Base-by-base conservation (phyloP, 2,113 vertebrate species). In the Tinamus guttatus region DNA sequence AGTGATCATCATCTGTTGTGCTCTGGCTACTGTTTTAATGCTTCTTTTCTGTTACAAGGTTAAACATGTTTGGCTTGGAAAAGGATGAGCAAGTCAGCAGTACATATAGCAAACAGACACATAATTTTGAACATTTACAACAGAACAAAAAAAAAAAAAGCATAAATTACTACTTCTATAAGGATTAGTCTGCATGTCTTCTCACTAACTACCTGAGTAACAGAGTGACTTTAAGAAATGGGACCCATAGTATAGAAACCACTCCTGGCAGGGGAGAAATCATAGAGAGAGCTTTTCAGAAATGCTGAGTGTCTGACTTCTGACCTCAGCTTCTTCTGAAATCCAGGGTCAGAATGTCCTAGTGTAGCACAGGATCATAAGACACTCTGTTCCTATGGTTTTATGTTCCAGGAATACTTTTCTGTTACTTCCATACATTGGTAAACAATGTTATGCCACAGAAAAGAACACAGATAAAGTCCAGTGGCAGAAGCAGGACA, bases 261-360 rank as follows among this genome's bases (percentile, higher is more conserved):
- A 47, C 34, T 47, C 36, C 36, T 52, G 38, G 36, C 52, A 92
- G 73, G 69, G 34, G 68, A 74, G 51, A 81, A 81, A 74, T 67
- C 2, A 40, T 9, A 52, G 54, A 75, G 51, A 45, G 30, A 79
- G 9, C 9, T 79, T 65, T 78, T 65, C 34, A 62, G 62, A 89
- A 76, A 36, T 4, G 1, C 24, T 4, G 15, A 64, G 15, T n/a
- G 32, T 63, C 54, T 43, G 54, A 87, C 43, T 85, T 81, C 32
- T 54, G 63, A 89, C 67, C 51, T 89, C 40, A 75, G 58, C 77
- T 82, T 45, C 85, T 86, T 86, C 73, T 79, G 75, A 94, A 81
- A 74, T 38, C 78, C 38, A n/a, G n/a, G 60, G 10, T 49, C 43
- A 36, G 54, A 84, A 65, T 34, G 14, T 62, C 62, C 59, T 40